Evolutionary conservation across 2,888 invertebrate genomes (phyloP), one percentile per base, ranked within the genome.

Genomic region (Drosophila cracens): DNA sequence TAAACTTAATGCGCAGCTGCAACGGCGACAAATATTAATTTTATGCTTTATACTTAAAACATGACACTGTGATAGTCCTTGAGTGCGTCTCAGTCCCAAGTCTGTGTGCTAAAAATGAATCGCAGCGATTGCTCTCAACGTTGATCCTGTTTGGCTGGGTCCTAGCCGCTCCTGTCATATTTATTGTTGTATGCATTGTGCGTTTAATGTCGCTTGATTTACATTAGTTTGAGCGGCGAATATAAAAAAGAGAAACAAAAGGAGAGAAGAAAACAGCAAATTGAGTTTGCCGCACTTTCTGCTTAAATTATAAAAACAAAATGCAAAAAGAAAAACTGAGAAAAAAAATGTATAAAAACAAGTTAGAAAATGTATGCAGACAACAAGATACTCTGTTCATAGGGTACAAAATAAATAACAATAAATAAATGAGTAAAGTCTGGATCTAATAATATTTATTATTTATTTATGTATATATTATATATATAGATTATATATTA

Each of bases 191-290:
- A 66, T 85, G 70, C 85, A 72, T 74, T 82, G 77, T 62, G 77
- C 83, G 76, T 82, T 86, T 85, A 88, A 86, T 88, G 83, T 85
- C 76, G 61, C 83, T 75, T 88, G 83, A 86, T 88, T 86, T 86
- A 88, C 87, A 88, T 83, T 88, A 80, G 83, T 77, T 81, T 65
- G 59, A 71, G 72, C 74, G 67, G 67, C 60, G 38, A 56, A 48
- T 59, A 52, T 57, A 62, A 16, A 38, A 4, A 34, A 34, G n/a
- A 46, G 63, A 70, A 40, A 53, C 57, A 54, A 56, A 52, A 46
- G 52, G 46, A 65, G 48, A 34, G 25, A 31, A 36, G 49, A 64
- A 64, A 74, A 59, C 38, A 58, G 77, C 63, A 86, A 83, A 87
- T 83, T 82, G 82, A 87, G 87, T 87, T 84, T 80, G 56, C 56